A percentile compares a stretch with the other conserved stretches of the same genome.
These are phyloP conservation scores for Thermophis baileyi DNA, from an alignment of 2,113 vertebrate species.

Conservation along the genomic window DNA sequence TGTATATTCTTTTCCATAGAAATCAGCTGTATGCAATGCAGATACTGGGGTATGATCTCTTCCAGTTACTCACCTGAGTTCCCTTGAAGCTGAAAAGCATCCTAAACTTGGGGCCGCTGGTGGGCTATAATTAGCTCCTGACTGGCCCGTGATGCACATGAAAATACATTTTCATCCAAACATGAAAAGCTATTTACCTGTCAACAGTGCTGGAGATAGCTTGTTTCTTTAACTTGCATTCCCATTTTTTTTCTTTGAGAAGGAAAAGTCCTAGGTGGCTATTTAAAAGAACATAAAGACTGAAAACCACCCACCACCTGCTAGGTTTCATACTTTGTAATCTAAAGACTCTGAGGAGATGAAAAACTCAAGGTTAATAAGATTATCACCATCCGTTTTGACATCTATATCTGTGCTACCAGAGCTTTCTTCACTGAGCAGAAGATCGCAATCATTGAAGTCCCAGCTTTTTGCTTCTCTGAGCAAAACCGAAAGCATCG, in stretches of 20 bases:
- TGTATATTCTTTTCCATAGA: neutral
- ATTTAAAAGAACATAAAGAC: conserved; percentile 28
- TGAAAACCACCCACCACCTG: conserved; percentile 45
- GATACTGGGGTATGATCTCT: neutral
- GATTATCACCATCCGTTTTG: conserved; percentile 51
- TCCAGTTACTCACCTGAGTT: neutral
- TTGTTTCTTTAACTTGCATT: neutral
- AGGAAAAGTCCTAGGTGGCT: conserved; percentile 15
- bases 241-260: conserved; percentile 11
- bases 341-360: conserved; percentile 49
- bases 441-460: conserved; percentile 48
- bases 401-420: conserved; percentile 58
- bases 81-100: neutral
- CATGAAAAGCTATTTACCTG: neutral
- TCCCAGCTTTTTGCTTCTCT: conserved; percentile 53
- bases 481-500: conserved; percentile 56
- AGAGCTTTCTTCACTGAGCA: conserved; percentile 58
- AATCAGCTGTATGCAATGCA: too few species aligned
- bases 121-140: neutral
- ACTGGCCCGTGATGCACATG: neutral
- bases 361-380: conserved; percentile 59
- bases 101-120: neutral
- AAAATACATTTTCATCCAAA: neutral
- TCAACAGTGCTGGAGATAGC: neutral
- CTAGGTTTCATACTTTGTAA: conserved; percentile 35